A percentile compares a stretch with the other conserved stretches of the same genome.
Evolutionary conservation across 2,797 vertebrate species (phyloP).

Genomic region (Lagodon rhomboides): DNA sequence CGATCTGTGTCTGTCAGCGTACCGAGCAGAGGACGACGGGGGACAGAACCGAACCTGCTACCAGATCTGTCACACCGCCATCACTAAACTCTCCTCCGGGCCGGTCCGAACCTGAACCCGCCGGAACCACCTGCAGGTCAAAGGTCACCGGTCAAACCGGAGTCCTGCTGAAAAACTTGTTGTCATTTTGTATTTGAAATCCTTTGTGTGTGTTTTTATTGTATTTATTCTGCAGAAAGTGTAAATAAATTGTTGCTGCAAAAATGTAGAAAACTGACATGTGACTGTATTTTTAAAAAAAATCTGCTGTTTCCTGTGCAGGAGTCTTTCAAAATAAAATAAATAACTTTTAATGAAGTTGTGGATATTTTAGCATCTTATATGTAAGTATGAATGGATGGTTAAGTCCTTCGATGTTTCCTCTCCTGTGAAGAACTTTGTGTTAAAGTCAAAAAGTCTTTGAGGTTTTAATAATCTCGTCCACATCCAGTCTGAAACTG

Average conservation of each 20-base stretch:
- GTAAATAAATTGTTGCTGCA: neutral
- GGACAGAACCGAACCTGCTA: conserved; percentile 66
- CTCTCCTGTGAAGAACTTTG: neutral
- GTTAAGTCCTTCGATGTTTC: no score
- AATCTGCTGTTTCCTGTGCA: neutral
- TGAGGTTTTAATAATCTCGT: neutral
- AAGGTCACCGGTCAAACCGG: neutral
- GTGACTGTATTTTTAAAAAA: neutral
- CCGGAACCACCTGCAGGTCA: conserved; percentile 29
- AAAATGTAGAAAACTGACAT: neutral
- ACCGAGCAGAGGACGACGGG: conserved; percentile 48
- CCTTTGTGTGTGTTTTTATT: neutral
- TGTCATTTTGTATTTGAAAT: neutral
- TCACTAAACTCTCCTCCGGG: neutral
- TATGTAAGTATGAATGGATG: no score
- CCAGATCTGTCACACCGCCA: conserved; percentile 76
- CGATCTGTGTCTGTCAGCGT: conserved; percentile 79
- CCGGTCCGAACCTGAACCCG: neutral
- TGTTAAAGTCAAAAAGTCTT: neutral
- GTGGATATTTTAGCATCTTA: neutral
- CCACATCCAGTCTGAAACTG: no score
- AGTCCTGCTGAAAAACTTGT: neutral
- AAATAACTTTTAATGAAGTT: neutral
- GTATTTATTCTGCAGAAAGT: conserved; percentile 24
- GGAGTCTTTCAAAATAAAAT: conserved; percentile 41